Conservation (phyloP, 2,113 vertebrate genomes). For the Nothocercus nigrocapillus region DNA sequence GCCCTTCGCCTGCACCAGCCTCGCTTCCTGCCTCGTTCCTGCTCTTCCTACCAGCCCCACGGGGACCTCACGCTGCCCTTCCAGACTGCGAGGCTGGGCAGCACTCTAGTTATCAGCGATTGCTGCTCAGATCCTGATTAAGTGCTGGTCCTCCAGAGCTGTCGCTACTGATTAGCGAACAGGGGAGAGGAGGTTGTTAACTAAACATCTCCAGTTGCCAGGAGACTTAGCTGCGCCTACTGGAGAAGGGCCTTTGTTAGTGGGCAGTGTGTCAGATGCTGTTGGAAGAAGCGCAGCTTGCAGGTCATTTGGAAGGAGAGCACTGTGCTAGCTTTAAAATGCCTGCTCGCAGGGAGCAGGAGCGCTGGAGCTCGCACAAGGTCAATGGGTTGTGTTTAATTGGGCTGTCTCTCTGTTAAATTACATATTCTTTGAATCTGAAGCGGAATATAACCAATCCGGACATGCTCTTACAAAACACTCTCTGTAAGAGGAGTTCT, state of each 20-base stretch:
- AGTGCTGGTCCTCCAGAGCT: constrained; percentile 7
- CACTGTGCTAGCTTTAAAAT: neutral
- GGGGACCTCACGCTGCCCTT: neutral
- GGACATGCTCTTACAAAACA: neutral
- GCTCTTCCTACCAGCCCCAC: accelerated
- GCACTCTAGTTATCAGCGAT: neutral
- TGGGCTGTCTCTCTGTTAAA: neutral
- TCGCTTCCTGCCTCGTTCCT: neutral
- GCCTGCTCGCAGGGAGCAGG: neutral
- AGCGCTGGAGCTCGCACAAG: neutral
- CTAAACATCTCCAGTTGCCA: constrained; percentile 9
- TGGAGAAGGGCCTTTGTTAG: neutral
- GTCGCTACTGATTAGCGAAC: neutral
- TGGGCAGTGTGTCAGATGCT: neutral
- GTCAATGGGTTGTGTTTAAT: constrained; percentile 22
- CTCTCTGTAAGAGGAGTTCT: neutral
- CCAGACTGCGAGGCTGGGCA: neutral
- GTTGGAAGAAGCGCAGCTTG: neutral
- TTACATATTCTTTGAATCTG: neutral
- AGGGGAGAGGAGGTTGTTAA: constrained; percentile 26
- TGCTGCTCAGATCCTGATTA: neutral
- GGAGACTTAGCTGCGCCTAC: neutral
- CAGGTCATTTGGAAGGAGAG: neutral
- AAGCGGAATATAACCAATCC: neutral
- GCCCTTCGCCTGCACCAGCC: neutral